Conservation (phyloP, 2,888 invertebrate species). For the Oxytorus armatus region DNA sequence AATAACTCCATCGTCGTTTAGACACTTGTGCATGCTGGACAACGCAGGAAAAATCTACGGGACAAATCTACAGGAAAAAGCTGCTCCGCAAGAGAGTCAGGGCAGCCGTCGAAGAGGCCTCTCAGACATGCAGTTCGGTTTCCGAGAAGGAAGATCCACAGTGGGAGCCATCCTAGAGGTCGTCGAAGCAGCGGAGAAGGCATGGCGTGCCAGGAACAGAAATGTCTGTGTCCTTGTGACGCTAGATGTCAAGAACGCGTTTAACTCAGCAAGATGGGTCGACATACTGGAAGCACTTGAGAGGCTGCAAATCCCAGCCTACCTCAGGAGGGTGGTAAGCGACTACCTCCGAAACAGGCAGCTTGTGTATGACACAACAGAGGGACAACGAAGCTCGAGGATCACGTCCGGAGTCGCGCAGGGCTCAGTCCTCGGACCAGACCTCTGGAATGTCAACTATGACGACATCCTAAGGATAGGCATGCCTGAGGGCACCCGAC, state of each 20-base stretch:
- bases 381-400: constrained; percentile 5
- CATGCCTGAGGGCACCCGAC: background rate
- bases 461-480: constrained; percentile 17
- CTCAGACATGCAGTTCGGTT: background rate
- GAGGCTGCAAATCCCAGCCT: background rate
- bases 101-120: background rate
- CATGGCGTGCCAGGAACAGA: background rate
- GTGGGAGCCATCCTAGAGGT: background rate
- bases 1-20: constrained; percentile 51
- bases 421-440: constrained; percentile 25
- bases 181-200: background rate
- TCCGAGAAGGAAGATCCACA: background rate
- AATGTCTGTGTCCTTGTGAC: background rate
- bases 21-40: constrained; percentile 1
- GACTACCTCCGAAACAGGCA: background rate
- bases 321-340: background rate
- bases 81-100: background rate
- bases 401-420: background rate
- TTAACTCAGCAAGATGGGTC: background rate
- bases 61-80: too few relatives aligned
- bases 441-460: constrained; percentile 46
- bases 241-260: background rate
- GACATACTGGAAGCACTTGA: background rate
- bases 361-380: background rate
- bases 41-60: background rate